Conservation (phyloP, 2,797 vertebrate species). For the Gymnoscopelus braueri region DNA sequence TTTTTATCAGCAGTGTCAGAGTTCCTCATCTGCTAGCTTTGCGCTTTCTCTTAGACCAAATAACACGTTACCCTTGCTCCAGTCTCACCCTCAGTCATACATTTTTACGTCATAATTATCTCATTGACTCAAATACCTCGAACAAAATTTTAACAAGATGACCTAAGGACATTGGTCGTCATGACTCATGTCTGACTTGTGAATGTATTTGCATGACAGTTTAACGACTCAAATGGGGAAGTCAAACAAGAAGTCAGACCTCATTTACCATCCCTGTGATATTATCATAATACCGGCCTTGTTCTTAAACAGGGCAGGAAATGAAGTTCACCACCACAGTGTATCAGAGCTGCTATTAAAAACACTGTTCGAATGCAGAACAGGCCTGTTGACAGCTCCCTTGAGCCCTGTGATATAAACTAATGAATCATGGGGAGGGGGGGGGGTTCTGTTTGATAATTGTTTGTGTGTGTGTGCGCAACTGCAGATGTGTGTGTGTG, state of each 20-base stretch:
- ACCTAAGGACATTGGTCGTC: neutral
- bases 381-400: neutral
- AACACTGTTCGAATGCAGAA: constrained; percentile 1
- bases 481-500: neutral
- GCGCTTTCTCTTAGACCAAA: constrained; percentile 10
- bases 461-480: neutral
- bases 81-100: neutral
- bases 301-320: neutral
- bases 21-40: neutral
- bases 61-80: constrained; percentile 1
- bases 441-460: constrained; percentile 5
- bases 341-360: neutral
- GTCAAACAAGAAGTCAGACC: neutral
- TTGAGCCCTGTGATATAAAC: constrained; percentile 3
- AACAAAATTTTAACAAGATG: neutral
- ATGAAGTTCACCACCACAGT: neutral
- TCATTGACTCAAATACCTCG: neutral
- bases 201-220: neutral
- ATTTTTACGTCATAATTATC: neutral
- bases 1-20: constrained; percentile 1
- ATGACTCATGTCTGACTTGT: neutral
- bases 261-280: neutral
- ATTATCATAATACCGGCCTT: neutral
- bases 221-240: neutral
- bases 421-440: neutral